These are phyloP conservation scores for Enhydra lutris DNA, from an alignment of 2,113 vertebrate species.

Conservation along the genomic window DNA sequence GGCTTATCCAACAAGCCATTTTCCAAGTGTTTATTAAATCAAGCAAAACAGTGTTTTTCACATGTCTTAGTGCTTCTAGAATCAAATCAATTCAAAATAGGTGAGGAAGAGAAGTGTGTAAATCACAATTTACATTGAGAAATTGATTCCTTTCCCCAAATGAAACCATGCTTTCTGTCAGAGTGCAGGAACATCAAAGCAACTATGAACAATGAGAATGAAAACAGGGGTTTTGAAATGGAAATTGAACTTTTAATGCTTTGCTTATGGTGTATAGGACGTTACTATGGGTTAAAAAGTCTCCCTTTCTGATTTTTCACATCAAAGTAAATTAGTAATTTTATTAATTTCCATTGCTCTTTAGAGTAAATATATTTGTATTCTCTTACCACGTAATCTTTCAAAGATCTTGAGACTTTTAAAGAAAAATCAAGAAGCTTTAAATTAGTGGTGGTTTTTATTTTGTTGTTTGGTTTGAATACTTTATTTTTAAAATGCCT, in stretches of 20 bases:
- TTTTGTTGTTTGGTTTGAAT: slow-evolving; percentile 4
- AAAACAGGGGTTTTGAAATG: slow-evolving; percentile 44
- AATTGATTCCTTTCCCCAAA: slow-evolving; percentile 69
- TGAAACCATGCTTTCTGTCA: slow-evolving; percentile 57
- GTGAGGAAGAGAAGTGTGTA: slow-evolving; percentile 66
- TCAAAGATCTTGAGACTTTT: not conserved
- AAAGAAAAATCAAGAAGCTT: not conserved
- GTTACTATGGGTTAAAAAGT: not conserved
- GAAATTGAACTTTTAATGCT: slow-evolving; percentile 49
- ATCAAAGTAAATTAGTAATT: not conserved
- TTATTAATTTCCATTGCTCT: not conserved
- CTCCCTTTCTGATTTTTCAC: not conserved
- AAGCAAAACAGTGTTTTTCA: slow-evolving; percentile 64
- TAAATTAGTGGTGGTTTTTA: not conserved
- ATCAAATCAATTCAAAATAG: slow-evolving; percentile 71
- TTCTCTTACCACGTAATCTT: not conserved
- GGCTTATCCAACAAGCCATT: slow-evolving; percentile 51
- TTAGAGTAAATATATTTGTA: not conserved
- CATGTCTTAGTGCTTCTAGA: slow-evolving; percentile 53
- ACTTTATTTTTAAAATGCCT: not conserved
- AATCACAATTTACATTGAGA: slow-evolving; percentile 75
- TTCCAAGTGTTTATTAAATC: slow-evolving; percentile 70
- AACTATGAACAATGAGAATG: slow-evolving; percentile 50
- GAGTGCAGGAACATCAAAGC: slow-evolving; percentile 57
- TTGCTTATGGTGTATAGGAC: not conserved